Base-by-base conservation (phyloP, 2,113 vertebrate species). In the Galemys pyrenaicus region DNA sequence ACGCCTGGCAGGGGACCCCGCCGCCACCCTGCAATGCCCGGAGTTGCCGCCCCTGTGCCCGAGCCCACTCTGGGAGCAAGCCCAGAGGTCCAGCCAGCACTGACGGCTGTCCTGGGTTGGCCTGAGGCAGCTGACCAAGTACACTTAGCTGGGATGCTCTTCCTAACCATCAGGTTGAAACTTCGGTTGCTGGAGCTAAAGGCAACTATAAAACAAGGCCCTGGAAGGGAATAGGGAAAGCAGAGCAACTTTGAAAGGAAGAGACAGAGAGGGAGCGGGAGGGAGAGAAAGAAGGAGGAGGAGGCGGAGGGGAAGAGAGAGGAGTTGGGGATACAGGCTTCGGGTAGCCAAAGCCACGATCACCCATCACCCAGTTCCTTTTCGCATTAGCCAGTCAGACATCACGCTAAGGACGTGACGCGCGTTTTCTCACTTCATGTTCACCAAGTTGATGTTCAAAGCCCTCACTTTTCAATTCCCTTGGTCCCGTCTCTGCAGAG, bases 221-320 rank as follows among this genome's bases (percentile, higher is more conserved):
- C 3, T 26, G 58, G 24, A 92, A 6, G 41, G 54, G 28, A 73
- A 37, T 11, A 9, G 74, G 39, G 15, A 35, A 79, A 78, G n/a
- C 2, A 39, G 41, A 49, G 41, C 26, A 49, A 28, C 11, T 28
- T 37, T 22, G 20, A 11, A 49, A 49, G 35, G 80, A 41, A 41
- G 12, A 60, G 3, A 19, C 2, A 7, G 11, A 0, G 17, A 30
- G 1, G 10, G 22, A 2, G 16, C 4, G 9, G 4, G 0, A 4
- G 7, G 19, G 6, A 15, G 17, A 32, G 20, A 16, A 35, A 41
- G 4, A 9, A 15, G 19, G 15, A 5, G 6, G 6, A 81, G 62
- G 26, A 22, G 6, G 20, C 5, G 32, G 24, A 8, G 10, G 12
- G 9, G 1, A 5, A 20, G 4, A 4, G 15, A 3, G 13, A 0